A percentile compares a stretch with the other conserved stretches of the same genome.
phyloP scores from a whole-genome alignment of 2,888 invertebrate genomes.

The Agriopis leucophaearia region DNA sequence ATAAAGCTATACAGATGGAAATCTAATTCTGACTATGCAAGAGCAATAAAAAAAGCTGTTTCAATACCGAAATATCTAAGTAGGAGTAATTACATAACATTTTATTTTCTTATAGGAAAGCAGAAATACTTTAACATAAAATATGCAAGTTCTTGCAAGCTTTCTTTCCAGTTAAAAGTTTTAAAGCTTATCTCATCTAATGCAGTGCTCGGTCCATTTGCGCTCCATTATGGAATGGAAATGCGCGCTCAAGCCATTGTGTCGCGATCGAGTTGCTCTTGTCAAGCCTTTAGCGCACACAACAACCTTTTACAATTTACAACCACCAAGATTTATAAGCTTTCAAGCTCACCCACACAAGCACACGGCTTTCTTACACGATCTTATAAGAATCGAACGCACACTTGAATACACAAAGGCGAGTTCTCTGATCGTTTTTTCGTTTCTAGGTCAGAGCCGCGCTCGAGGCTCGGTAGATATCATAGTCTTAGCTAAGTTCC shows the following conservation, averaged over 20 bases:
- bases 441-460: slow-evolving; percentile 74
- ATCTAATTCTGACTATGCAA: slow-evolving; percentile 1
- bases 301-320: slow-evolving; percentile 55
- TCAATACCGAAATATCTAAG: neutral
- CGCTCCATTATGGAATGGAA: slow-evolving; percentile 60
- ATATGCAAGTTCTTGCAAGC: slow-evolving; percentile 7
- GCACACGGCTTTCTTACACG: slow-evolving; percentile 34
- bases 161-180: slow-evolving; percentile 14
- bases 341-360: slow-evolving; percentile 74
- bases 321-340: slow-evolving; percentile 74
- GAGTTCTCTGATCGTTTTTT: slow-evolving; percentile 68
- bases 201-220: slow-evolving; percentile 48
- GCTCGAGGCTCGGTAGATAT: slow-evolving; percentile 53
- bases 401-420: slow-evolving; percentile 58
- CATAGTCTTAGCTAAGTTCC: slow-evolving; percentile 64
- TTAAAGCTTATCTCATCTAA: slow-evolving; percentile 53
- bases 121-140: neutral
- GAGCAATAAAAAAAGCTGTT: neutral
- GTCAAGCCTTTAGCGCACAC: slow-evolving; percentile 65
- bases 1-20: slow-evolving; percentile 1
- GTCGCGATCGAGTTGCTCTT: slow-evolving; percentile 66
- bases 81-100: neutral
- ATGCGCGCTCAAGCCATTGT: slow-evolving; percentile 70
- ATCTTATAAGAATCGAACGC: slow-evolving; percentile 56
- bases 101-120: neutral